A percentile compares a stretch with the other conserved stretches of the same genome.
Evolutionary conservation across 2,113 vertebrate species (phyloP).

Genomic region (Phaetusa simplex): DNA sequence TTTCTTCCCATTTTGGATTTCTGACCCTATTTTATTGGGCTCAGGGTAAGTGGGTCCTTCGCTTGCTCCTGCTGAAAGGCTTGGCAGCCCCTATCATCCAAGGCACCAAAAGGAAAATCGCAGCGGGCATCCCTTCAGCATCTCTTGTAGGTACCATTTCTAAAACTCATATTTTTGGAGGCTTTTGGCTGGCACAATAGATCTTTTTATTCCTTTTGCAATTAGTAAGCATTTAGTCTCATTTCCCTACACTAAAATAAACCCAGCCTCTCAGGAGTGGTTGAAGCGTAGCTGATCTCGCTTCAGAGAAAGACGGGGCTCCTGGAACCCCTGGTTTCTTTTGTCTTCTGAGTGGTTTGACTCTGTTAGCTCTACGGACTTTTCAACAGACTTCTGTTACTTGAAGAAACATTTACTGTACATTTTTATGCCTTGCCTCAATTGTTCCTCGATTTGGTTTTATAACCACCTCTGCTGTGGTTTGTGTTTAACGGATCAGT

Average conservation of each 20-base stretch:
- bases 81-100: not conserved
- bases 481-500: not conserved
- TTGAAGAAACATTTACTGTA: not conserved
- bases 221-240: not conserved
- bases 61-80: not conserved
- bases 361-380: not conserved
- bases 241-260: not conserved
- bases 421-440: not conserved
- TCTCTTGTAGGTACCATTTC: not conserved
- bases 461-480: not conserved
- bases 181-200: not conserved
- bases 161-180: not conserved
- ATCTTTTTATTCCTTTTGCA: not conserved
- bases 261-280: not conserved
- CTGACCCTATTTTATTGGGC: not conserved
- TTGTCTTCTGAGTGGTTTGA: not conserved
- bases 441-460: not conserved
- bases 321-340: not conserved
- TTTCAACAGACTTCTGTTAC: not conserved
- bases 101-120: not conserved
- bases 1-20: not conserved
- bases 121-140: not conserved
- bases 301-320: not conserved
- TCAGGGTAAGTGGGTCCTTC: accelerated
- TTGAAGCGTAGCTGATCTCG: accelerated